phyloP scores from a whole-genome alignment of 2,888 invertebrate species.

The Heliconius ismenius region DNA sequence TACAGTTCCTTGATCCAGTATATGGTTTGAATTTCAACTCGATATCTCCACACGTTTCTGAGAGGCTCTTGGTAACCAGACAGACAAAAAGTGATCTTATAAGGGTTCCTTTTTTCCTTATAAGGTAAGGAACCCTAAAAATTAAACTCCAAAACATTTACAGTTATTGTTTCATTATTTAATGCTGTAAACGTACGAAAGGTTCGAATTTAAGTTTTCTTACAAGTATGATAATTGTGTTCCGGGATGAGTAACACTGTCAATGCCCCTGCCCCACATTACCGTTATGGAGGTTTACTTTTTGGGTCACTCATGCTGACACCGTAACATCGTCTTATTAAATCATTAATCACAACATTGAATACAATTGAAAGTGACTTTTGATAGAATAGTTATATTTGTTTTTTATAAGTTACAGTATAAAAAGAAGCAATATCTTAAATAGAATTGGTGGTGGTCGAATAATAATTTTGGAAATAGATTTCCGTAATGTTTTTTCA shows the following conservation, averaged over 20 bases:
- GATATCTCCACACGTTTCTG: too few relatives aligned
- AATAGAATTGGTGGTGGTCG: neutral
- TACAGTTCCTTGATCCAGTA: too few relatives aligned
- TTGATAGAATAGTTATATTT: neutral
- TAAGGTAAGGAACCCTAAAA: too few relatives aligned
- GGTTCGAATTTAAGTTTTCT: neutral
- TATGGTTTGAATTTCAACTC: too few relatives aligned
- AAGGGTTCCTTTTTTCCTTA: too few relatives aligned
- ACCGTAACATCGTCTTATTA: conserved; percentile 42
- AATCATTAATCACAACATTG: conserved; percentile 26
- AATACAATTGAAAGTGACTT: neutral
- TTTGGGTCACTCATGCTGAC: conserved; percentile 45
- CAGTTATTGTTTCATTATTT: neutral
- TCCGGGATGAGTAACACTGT: conserved; percentile 46
- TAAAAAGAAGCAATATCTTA: neutral
- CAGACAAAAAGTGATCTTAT: too few relatives aligned
- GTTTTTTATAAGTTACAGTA: neutral
- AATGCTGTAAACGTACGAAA: neutral
- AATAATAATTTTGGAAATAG: too few relatives aligned
- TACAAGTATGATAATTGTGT: conserved; percentile 38
- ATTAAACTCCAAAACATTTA: too few relatives aligned
- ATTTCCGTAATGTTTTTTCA: too few relatives aligned
- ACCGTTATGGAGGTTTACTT: conserved; percentile 47
- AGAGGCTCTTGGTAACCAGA: too few relatives aligned
- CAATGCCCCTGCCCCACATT: conserved; percentile 46